Evolutionary conservation across 30 jellyfish, hydroid and myxozoan genomes (phyloP).

Genomic region (Hydractinia echinata): DNA sequence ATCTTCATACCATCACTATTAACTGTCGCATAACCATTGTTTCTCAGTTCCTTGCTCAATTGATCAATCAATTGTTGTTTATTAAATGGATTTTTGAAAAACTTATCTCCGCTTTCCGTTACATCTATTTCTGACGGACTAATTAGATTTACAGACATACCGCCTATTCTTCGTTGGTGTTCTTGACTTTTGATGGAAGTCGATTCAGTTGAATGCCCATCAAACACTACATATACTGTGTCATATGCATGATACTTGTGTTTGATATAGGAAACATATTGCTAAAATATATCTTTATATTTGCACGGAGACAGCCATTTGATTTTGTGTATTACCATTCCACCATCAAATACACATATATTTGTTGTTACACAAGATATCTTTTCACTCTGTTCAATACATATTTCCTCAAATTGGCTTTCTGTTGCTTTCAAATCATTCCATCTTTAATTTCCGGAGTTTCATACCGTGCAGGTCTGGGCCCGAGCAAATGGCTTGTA

Average conservation of each 20-base stretch:
- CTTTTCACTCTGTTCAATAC: not conserved
- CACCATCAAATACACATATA: slow-evolving; percentile 7
- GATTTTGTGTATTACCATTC: not conserved
- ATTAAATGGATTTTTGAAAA: slow-evolving; percentile 1
- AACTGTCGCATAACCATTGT: slow-evolving; percentile 1
- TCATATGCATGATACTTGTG: not conserved
- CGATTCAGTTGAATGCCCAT: not conserved
- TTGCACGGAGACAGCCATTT: not conserved
- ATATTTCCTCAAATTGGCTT: not conserved
- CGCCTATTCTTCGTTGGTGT: slow-evolving; percentile 11
- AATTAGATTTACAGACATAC: not conserved
- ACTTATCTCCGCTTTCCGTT: not conserved
- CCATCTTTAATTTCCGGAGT: slow-evolving; percentile 8
- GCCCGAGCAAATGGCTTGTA: too few relatives aligned
- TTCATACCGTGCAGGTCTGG: too few relatives aligned
- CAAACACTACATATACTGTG: not conserved
- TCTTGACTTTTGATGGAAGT: slow-evolving; percentile 1
- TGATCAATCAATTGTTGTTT: slow-evolving; percentile 3
- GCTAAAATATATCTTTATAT: not conserved
- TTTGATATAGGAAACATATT: not conserved
- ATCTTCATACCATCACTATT: not conserved
- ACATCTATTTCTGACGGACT: not conserved
- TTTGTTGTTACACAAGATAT: not conserved
- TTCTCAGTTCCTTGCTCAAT: not conserved
- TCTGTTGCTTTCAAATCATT: not conserved